These are phyloP conservation scores for Chloroclystis v-ata DNA, from an alignment of 2,888 invertebrate genomes.

Conservation along the genomic window DNA sequence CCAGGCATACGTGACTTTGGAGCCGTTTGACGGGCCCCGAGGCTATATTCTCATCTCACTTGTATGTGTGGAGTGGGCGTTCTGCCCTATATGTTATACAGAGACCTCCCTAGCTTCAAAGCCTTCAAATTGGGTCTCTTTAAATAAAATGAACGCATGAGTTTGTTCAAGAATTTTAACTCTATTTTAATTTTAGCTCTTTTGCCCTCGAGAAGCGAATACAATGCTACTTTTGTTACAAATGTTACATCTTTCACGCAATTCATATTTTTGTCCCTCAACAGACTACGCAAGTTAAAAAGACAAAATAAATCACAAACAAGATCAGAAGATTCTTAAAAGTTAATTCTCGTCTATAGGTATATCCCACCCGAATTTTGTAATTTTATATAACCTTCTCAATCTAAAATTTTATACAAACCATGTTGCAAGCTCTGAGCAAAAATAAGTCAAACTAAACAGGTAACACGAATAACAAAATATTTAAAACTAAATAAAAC, in stretches of 20 bases:
- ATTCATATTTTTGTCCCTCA: no score
- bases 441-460: no score
- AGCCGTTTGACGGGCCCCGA: conserved; percentile 68
- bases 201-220: background rate
- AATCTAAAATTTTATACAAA: no score
- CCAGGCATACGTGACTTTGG: conserved; percentile 74
- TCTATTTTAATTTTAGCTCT: conserved; percentile 23
- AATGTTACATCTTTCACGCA: no score
- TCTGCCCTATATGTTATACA: conserved; percentile 59
- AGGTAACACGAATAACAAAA: background rate
- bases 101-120: conserved; percentile 58
- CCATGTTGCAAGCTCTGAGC: no score
- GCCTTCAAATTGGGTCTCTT: conserved; percentile 73
- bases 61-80: conserved; percentile 54
- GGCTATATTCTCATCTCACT: conserved; percentile 49
- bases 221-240: background rate
- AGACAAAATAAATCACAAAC: no score
- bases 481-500: conserved; percentile 16
- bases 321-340: no score
- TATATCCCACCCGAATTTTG: no score
- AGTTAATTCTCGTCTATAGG: no score
- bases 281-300: no score
- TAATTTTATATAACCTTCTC: no score
- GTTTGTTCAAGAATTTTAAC: conserved; percentile 38
- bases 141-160: conserved; percentile 53